Evolutionary conservation across 2,888 invertebrate genomes (phyloP).

Genomic region (Cremastinae sp.): DNA sequence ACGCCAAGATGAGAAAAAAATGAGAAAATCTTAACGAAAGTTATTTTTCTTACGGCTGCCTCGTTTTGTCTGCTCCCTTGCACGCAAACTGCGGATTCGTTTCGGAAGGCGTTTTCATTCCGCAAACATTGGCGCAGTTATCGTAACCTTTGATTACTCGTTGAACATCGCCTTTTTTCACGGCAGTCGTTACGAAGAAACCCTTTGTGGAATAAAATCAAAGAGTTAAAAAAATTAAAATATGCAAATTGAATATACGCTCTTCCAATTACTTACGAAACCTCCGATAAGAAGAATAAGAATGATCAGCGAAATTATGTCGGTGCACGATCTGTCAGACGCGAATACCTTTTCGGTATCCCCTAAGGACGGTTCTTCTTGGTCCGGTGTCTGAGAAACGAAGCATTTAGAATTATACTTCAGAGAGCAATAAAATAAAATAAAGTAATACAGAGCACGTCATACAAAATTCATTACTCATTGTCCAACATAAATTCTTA

Average conservation of each 20-base stretch:
- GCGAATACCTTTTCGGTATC: constrained; percentile 70
- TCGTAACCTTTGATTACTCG: constrained; percentile 85
- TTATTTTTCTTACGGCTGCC: constrained; percentile 64
- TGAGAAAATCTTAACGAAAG: constrained; percentile 21
- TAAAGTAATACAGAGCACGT: neutral
- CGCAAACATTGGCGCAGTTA: constrained; percentile 85
- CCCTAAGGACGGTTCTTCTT: constrained; percentile 64
- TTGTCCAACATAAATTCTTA: too few species aligned
- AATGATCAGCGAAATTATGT: constrained; percentile 68
- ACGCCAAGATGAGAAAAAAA: neutral
- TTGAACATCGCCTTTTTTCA: constrained; percentile 82
- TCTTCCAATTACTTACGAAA: constrained; percentile 70
- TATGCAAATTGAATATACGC: neutral
- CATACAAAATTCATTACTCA: neutral
- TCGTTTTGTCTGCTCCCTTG: constrained; percentile 80
- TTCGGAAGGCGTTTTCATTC: constrained; percentile 79
- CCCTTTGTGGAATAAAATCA: constrained; percentile 71
- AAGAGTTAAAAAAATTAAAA: constrained; percentile 10
- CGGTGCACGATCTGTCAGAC: constrained; percentile 74
- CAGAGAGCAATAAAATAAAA: neutral
- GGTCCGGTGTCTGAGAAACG: constrained; percentile 67
- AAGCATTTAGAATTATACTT: constrained; percentile 12
- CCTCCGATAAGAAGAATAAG: constrained; percentile 69
- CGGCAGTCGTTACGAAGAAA: constrained; percentile 78
- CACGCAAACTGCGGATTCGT: constrained; percentile 77